Base-by-base conservation (phyloP, 2,888 invertebrate genomes). In the Cremastinae sp. region DNA sequence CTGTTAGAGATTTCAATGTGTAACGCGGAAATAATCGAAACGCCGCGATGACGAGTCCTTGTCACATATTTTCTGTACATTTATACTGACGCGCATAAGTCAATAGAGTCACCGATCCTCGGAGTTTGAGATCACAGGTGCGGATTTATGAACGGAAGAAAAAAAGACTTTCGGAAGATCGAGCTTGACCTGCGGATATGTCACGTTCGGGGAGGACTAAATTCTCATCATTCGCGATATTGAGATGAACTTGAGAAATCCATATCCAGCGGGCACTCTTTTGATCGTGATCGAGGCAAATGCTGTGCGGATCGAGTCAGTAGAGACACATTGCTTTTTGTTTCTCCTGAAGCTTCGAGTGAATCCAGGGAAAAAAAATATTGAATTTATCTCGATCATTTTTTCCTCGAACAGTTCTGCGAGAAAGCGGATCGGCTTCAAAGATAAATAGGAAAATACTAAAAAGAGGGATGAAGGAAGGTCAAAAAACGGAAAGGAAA, bases 41-140 rank as follows among this genome's bases (percentile, higher is more conserved):
- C 49, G 35, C 43, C 39, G n/a, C n/a, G 73, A 73, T 76, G 76
- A 73, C 76, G 73, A 49, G 53, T 51, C 16, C 20, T 51, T 45
- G 62, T 28, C 56, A 43, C 55, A 53, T 37, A 51, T 37, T 5
- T 14, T 3, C 1, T 43, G 12, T 53, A n/a, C 10, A 9, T 51
- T 16, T 10, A 9, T 2, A 14, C 28, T 2, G 28, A 28, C 2
- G 28, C 28, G n/a, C n/a, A n/a, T n/a, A n/a, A n/a, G n/a, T 28
- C 28, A 5, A 2, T 5, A 45, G 18, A n/a, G 14, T 68, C 47
- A 20, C 10, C 56, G 10, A 47, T 68, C 56, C 47, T 12, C 35
- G 2, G 16, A 39, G 28, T 55, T n/a, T 5, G 43, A 28, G 14
- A 55, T 43, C 28, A n/a, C n/a, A 58, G 43, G 43, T 41, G 58